Conservation (phyloP, 2,113 vertebrate species). For the Bettongia penicillata region DNA sequence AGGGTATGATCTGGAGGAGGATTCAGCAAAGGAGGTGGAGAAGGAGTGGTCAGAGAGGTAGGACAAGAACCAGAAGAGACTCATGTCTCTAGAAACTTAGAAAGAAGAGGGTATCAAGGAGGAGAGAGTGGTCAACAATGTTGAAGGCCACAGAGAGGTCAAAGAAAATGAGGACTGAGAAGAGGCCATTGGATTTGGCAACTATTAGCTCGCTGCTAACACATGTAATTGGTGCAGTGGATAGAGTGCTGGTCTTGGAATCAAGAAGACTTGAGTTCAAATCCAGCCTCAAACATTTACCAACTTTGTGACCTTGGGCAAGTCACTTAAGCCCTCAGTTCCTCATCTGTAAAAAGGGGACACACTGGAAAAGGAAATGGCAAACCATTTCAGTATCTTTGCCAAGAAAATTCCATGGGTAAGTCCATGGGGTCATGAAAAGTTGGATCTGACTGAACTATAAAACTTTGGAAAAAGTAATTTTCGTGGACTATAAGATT, state of each 20-base stretch:
- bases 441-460: not conserved
- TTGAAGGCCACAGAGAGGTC: not conserved
- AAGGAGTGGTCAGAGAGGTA: too few relatives aligned
- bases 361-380: not conserved
- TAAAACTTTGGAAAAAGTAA: not conserved
- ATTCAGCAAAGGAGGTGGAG: not conserved
- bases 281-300: not conserved
- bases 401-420: not conserved
- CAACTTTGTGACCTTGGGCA: not conserved
- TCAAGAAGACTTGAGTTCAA: not conserved
- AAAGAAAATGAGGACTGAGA: not conserved
- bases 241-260: not conserved
- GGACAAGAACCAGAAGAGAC: not conserved
- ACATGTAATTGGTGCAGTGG: not conserved
- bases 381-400: not conserved
- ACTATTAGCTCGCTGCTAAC: not conserved
- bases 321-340: not conserved
- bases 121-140: not conserved
- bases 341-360: not conserved
- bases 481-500: not conserved
- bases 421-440: not conserved
- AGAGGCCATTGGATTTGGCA: not conserved
- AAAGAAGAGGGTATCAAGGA: not conserved
- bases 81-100: not conserved
- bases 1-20: not conserved